A percentile compares a stretch with the other conserved stretches of the same genome.
phyloP scores from a whole-genome alignment of 2,797 vertebrate genomes.

The Heteromormyrus szaboi region DNA sequence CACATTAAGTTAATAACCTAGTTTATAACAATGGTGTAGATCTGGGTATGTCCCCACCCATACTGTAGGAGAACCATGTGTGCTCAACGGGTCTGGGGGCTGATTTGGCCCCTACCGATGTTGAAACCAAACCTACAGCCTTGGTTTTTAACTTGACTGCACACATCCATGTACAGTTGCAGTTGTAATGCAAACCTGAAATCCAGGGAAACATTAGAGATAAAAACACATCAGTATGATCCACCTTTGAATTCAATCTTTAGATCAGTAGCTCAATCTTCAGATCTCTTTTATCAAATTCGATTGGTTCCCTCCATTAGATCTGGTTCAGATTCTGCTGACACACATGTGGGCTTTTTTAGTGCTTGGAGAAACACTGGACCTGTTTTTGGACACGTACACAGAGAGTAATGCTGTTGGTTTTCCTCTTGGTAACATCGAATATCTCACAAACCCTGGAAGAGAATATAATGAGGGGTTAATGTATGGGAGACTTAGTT shows the following conservation, averaged over 20 bases:
- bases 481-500: conserved; percentile 54
- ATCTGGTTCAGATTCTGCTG: background rate
- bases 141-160: background rate
- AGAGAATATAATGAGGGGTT: conserved; percentile 67
- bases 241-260: background rate
- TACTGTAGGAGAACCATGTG: background rate
- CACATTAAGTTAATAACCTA: background rate
- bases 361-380: conserved; percentile 38
- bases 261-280: background rate
- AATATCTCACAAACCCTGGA: conserved; percentile 63
- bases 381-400: conserved; percentile 30
- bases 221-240: background rate
- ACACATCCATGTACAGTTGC: background rate
- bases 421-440: conserved; percentile 50
- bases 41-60: background rate
- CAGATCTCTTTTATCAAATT: background rate
- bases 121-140: background rate
- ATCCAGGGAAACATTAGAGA: background rate
- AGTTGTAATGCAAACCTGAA: background rate
- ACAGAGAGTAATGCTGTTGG: conserved; percentile 58
- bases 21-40: background rate
- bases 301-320: background rate
- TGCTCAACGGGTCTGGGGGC: background rate
- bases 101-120: background rate
- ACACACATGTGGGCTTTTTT: conserved; percentile 38